Base-by-base conservation (phyloP, 2,888 invertebrate species). In the Tachystola acroxantha region DNA sequence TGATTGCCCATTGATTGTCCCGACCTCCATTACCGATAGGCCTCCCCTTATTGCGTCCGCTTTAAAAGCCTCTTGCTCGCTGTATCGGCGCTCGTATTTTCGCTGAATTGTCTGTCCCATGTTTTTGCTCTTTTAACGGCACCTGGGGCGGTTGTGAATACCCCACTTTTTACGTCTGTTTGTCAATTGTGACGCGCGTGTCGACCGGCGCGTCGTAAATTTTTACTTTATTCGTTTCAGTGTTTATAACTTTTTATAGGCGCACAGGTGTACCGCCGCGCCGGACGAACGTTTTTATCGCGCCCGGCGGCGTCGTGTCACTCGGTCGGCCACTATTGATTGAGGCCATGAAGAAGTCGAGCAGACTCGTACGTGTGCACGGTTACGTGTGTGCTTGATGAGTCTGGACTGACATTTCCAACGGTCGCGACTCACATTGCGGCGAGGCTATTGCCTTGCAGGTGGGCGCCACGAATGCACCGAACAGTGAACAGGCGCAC, bases 191-290 rank as follows among this genome's bases (percentile, higher is more conserved):
- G 69, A 63, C 64, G 54, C 47, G 40, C 59, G 51, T 71, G 69
- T 67, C 54, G 60, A 48, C 42, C 40, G 61, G 47, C 42, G 42
- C 42, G 43, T 64, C 67, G 66, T 80, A 71, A 75, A 71, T 72
- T 75, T 81, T 79, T 72, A 77, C 60, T 66, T 56, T 70, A 66
- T 71, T 61, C 53, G 57, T 53, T 59, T 51, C 54, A 33, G 45
- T 48, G 48, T 62, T 68, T 67, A 16, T 60, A 57, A 62, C 56
- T 45, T 24, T 58, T 46, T 46, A 42, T 37, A 42, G 34, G 40
- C 39, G 10, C 11, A 26, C 10, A 11, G 7, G 7, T 10, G 26
- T 9, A 11, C 22, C 10, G 26, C 4, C 26, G 26, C 5, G 3
- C 7, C 24, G 24, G 24, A 24, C 58, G 57, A 20, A 12, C 10